Evolutionary conservation across 2,113 vertebrate species (phyloP).

Genomic region (Hippocampus guttulatus): DNA sequence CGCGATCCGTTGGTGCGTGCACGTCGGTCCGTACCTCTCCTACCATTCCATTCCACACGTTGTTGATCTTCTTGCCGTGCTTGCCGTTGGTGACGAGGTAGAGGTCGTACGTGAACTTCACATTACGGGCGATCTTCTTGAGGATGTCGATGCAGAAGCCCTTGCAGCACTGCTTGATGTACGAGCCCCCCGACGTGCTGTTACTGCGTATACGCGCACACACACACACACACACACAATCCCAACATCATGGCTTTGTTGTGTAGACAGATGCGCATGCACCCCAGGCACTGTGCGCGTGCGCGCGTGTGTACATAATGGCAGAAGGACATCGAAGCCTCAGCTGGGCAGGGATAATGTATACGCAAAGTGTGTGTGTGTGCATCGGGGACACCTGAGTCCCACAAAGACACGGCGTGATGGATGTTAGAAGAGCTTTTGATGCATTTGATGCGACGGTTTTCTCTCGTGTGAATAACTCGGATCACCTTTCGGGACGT

Average conservation of each 20-base stretch:
- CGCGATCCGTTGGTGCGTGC: not conserved
- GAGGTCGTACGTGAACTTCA: constrained; percentile 97
- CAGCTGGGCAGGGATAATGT: not conserved
- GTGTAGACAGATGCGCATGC: not conserved
- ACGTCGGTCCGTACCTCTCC: constrained; percentile 79
- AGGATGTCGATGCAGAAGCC: constrained; percentile 98
- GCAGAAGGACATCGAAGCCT: not conserved
- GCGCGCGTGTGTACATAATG: not conserved
- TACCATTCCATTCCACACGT: constrained; percentile 98
- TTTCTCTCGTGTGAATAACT: not conserved
- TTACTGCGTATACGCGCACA: constrained; percentile 75
- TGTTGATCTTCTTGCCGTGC: constrained; percentile 97
- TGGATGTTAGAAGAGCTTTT: not conserved
- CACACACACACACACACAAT: constrained; percentile 25
- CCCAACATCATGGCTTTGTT: not conserved
- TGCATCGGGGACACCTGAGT: not conserved
- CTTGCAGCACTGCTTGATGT: constrained; percentile 95
- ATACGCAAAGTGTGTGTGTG: not conserved
- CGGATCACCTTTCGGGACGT: not conserved
- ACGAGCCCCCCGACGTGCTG: constrained; percentile 83
- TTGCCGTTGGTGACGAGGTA: constrained; percentile 97
- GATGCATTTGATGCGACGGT: not conserved
- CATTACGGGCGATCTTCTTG: constrained; percentile 92
- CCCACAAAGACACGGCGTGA: not conserved
- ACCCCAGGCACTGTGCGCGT: not conserved